Percentiles rank a stretch among this genome's conserved stretches.
phyloP scores from a whole-genome alignment of 2,113 vertebrate species.

The Ailurus styani region DNA sequence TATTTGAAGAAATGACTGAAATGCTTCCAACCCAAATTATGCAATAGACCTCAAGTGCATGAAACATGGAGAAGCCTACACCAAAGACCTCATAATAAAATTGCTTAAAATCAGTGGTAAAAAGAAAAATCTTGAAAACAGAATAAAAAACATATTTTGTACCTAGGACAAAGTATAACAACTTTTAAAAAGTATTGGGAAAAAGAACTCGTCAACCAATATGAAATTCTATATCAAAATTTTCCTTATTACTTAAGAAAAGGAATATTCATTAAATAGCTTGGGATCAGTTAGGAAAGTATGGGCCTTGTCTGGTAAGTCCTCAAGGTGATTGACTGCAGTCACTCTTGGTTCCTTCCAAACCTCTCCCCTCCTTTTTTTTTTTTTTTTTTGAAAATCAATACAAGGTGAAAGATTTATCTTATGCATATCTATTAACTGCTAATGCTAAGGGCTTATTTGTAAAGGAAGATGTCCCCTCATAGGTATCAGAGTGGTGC shows the following conservation, averaged over 20 bases:
- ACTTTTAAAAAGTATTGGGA: background rate
- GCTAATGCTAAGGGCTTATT: background rate
- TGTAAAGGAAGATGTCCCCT: background rate
- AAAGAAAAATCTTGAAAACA: background rate
- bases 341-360: background rate
- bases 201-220: background rate
- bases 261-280: background rate
- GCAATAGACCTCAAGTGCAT: background rate
- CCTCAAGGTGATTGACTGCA: background rate
- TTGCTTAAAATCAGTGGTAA: background rate
- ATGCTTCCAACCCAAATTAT: background rate
- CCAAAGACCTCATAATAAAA: background rate
- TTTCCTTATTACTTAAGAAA: background rate
- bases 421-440: background rate
- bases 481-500: background rate
- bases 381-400: background rate
- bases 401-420: background rate
- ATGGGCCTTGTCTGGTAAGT: background rate
- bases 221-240: background rate
- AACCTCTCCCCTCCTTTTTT: background rate
- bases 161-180: background rate
- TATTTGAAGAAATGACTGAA: background rate
- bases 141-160: background rate
- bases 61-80: background rate
- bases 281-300: background rate